A percentile compares a stretch with the other conserved stretches of the same genome.
These are phyloP conservation scores for Tinea pellionella DNA, from an alignment of 2,888 invertebrate species.

Conservation along the genomic window DNA sequence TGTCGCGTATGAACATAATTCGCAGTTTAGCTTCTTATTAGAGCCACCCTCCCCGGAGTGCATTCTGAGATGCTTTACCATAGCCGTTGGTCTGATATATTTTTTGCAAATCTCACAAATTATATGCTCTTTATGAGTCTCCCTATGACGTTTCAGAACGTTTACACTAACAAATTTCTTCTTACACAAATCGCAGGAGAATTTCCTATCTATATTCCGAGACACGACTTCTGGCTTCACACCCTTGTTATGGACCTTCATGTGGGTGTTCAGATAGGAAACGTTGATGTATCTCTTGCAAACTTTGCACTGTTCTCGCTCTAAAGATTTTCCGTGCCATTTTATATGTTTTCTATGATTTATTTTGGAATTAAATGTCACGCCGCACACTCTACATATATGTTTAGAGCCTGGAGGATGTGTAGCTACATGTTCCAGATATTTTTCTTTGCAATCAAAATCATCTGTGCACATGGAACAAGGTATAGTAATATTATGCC, in stretches of 20 bases:
- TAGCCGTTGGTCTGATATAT: neutral
- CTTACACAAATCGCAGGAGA: conserved; percentile 28
- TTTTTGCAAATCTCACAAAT: conserved; percentile 1
- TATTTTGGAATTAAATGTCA: neutral
- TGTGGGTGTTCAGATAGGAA: neutral
- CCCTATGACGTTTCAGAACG: conserved; percentile 24
- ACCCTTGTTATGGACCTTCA: neutral
- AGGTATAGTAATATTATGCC: conserved; percentile 16
- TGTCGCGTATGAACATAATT: conserved; percentile 30
- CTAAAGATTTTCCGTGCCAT: neutral
- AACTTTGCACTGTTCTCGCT: neutral
- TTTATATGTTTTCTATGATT: conserved; percentile 7
- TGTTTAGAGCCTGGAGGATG: neutral
- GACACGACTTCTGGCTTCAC: neutral
- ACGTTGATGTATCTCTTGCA: neutral
- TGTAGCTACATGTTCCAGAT: neutral
- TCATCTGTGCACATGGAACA: neutral
- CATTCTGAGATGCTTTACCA: conserved; percentile 26
- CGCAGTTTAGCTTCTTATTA: conserved; percentile 25
- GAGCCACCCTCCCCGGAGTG: conserved; percentile 21
- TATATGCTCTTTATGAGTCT: conserved; percentile 20
- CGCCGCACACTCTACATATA: neutral
- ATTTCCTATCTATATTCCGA: conserved; percentile 18
- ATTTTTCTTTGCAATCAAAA: neutral
- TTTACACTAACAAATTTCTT: conserved; percentile 26